Evolutionary conservation across 2,888 invertebrate genomes (phyloP).

Genomic region (Himalopsyche kuldschensis): DNA sequence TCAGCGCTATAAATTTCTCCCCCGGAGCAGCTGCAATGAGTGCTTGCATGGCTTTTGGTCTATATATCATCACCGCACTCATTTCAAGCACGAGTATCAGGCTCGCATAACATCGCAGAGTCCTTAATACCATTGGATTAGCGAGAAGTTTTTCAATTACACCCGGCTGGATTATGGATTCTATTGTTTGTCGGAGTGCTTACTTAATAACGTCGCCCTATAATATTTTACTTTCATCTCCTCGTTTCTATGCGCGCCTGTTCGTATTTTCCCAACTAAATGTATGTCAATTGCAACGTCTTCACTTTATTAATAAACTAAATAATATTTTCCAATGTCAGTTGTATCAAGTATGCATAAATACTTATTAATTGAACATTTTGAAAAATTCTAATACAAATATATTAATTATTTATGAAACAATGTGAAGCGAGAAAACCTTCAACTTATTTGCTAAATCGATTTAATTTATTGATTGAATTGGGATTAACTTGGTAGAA

Average conservation of each 20-base stretch:
- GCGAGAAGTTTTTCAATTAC: slow-evolving; percentile 34
- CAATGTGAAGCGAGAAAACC: no score
- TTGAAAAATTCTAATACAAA: no score
- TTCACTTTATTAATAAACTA: not conserved
- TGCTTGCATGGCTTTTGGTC: not conserved
- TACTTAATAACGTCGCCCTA: slow-evolving; percentile 27
- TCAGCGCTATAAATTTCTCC: no score
- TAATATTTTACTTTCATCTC: not conserved
- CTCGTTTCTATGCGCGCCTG: not conserved
- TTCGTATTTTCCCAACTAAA: not conserved
- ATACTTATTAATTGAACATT: no score
- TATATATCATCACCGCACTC: not conserved
- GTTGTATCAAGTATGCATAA: no score
- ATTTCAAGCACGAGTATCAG: not conserved
- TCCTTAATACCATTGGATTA: slow-evolving; percentile 24
- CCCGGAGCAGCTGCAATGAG: not conserved
- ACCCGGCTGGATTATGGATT: slow-evolving; percentile 25
- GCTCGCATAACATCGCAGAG: not conserved
- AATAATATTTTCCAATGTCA: no score
- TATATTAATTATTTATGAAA: no score
- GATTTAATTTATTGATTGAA: no score
- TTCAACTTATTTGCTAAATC: no score
- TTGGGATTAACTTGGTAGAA: no score
- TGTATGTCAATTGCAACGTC: not conserved
- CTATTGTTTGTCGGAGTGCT: slow-evolving; percentile 23